Conservation (phyloP, 2,797 vertebrate species). For the Parotocinclus haroldoi region DNA sequence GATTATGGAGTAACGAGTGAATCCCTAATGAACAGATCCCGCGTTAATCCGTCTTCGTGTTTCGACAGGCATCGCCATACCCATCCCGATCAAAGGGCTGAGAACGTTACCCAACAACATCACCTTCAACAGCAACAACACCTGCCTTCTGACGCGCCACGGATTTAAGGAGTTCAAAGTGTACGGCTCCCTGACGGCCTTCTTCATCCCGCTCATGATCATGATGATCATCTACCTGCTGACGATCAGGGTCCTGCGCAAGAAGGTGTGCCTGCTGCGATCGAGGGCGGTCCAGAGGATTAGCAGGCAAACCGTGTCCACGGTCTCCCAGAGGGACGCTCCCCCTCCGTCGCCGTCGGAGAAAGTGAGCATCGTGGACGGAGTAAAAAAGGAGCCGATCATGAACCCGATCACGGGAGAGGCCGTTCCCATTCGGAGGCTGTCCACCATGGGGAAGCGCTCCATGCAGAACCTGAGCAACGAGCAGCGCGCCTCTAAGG, state of each 20-base stretch:
- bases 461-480: conserved; percentile 93
- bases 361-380: conserved; percentile 72
- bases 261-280: conserved; percentile 86
- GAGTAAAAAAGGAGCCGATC: too few species aligned
- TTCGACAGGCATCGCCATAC: conserved; percentile 88
- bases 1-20: too few species aligned
- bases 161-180: conserved; percentile 88
- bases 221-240: conserved; percentile 96
- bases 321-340: conserved; percentile 81
- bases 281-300: conserved; percentile 80
- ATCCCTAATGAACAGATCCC: too few species aligned
- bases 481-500: conserved; percentile 94
- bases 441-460: conserved; percentile 86
- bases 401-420: conserved; percentile 52
- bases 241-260: conserved; percentile 86
- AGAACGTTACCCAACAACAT: conserved; percentile 65
- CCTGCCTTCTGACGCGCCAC: conserved; percentile 78
- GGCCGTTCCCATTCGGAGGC: conserved; percentile 73
- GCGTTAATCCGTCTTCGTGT: conserved; percentile 15
- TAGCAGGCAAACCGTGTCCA: conserved; percentile 75
- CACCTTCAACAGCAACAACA: conserved; percentile 81
- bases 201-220: conserved; percentile 89
- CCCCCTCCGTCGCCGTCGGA: conserved; percentile 66
- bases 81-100: conserved; percentile 88
- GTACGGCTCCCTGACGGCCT: conserved; percentile 87